Evolutionary conservation across 1,140 invertebrate species (phyloP), one percentile per base, ranked within the genome.

Genomic region (Trachymyrmex cornetzi): DNA sequence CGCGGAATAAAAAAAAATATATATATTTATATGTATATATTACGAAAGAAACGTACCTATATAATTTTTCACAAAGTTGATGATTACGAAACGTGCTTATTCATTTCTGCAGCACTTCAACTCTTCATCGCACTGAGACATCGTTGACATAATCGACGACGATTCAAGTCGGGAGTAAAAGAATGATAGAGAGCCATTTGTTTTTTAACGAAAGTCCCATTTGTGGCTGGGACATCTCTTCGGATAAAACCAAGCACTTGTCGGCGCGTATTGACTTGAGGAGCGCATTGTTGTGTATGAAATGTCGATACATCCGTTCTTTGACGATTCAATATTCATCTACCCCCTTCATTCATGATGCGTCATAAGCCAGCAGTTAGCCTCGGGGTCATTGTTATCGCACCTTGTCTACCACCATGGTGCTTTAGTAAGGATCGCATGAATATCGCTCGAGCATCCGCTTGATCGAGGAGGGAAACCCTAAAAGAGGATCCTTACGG

Each of bases 401-500:
- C 24, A 19, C 12, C 53, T 75, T 30, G 69, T 64, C 16, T 50
- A n/a, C 61, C 30, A 11, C 9, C 57, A 48, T 14, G 16, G 14
- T 53, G 50, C 11, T 59, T 61, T 19, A 30, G n/a, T 48, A 61
- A 50, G 48, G 53, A 66, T 69, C 66, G 85, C 69, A 89, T 84
- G 87, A 67, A 85, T 87, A 79, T 80, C 84, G 24, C 50, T 22
- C 63, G 55, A 59, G 48, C n/a, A 14, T 87, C 67, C 27, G 34
- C 30, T 64, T 81, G 79, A 66, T 64, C 27, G 77, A 38, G 55
- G 79, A 24, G 66, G 50, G 53, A 53, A 72, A 16, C 53, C 53
- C 9, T 48, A n/a, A 81, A 85, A 87, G 88, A 67, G 66, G 80
- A 91, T 91, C 87, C 90, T 89, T 86, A 90, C 90, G 87, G 88